Evolutionary conservation across 2,888 invertebrate genomes (phyloP), one percentile per base, ranked within the genome.

Genomic region (Agonopterix alstromeriana): DNA sequence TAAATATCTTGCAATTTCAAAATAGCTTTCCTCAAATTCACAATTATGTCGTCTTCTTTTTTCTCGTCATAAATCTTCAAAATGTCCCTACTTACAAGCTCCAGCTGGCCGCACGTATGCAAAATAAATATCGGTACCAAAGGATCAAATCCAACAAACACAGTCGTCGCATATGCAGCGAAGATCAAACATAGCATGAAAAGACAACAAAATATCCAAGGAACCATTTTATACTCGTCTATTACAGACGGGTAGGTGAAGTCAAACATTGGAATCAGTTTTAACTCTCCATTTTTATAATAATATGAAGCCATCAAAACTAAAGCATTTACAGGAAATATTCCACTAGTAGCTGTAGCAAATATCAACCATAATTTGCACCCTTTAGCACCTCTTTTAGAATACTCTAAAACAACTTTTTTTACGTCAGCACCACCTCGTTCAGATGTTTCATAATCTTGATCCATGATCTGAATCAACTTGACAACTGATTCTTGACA

Each of bases 61-160:
- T 54, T 47, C 2, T 58, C 48, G 36, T 68, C 46, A 46, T 79
- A 72, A 7, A 76, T 38, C 38, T 56, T 67, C n/a, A 50, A 50
- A 38, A 84, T 65, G 38, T 69, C 65, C n/a, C 49, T 53, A 36
- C 67, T 74, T 0, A 79, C 61, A 10, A 86, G 50, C 14, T 81
- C 71, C 3, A 83, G 53, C 48, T 84, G 82, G 3, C 82, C 82
- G 52, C 82, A 80, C 4, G 65, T 59, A 48, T 86, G 83, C 35
- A 81, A 49, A 54, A 81, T 63, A 52, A 81, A 76, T 59, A 82
- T 80, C 0, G 81, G 80, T 1, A 77, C 70, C n/a, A 86, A 51
- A 1, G 84, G 75, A 61, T 86, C 85, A 53, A 83, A 84, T 2
- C 77, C 77, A 0, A 75, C 56, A 17, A 72, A 80, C 55, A 78